Evolutionary conservation across 1,140 invertebrate genomes (phyloP).

Genomic region (Drosophila asahinai): DNA sequence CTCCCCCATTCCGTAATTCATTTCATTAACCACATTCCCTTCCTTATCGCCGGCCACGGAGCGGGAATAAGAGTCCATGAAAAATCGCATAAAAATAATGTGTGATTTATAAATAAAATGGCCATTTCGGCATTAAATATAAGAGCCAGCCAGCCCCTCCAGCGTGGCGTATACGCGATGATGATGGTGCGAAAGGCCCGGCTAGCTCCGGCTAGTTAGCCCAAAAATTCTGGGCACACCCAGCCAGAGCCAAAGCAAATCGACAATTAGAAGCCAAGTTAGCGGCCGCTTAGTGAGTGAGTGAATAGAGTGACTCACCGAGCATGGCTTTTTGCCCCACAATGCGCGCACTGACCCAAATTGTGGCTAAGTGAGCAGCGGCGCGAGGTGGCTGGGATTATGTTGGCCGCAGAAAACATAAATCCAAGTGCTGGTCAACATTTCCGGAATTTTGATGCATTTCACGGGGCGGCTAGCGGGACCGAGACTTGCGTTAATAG

Average conservation of each 20-base stretch:
- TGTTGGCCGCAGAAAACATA: slow-evolving; percentile 39
- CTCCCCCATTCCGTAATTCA: slow-evolving; percentile 16
- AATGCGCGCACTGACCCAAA: slow-evolving; percentile 67
- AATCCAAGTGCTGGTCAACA: slow-evolving; percentile 58
- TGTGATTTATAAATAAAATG: slow-evolving; percentile 56
- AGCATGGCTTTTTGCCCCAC: slow-evolving; percentile 45
- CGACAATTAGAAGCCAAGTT: slow-evolving; percentile 76
- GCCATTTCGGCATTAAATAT: slow-evolving; percentile 43
- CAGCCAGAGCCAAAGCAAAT: slow-evolving; percentile 45
- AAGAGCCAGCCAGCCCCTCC: slow-evolving; percentile 43
- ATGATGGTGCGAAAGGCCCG: slow-evolving; percentile 38
- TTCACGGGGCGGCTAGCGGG: slow-evolving; percentile 34
- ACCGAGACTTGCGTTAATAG: slow-evolving; percentile 58
- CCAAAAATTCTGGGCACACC: slow-evolving; percentile 43
- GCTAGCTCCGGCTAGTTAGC: slow-evolving; percentile 14
- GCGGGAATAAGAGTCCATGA: slow-evolving; percentile 34
- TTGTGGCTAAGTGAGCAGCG: slow-evolving; percentile 37
- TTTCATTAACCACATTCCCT: slow-evolving; percentile 39
- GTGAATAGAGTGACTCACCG: slow-evolving; percentile 42
- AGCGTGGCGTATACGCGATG: slow-evolving; percentile 49
- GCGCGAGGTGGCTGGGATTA: slow-evolving; percentile 9
- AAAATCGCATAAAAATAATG: slow-evolving; percentile 51
- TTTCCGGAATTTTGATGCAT: slow-evolving; percentile 79
- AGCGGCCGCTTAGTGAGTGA: slow-evolving; percentile 51
- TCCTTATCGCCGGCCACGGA: slow-evolving; percentile 8